A percentile compares a stretch with the other conserved stretches of the same genome.
Evolutionary conservation across 2,113 vertebrate genomes (phyloP).

Genomic region (Glaucidium brasilianum): DNA sequence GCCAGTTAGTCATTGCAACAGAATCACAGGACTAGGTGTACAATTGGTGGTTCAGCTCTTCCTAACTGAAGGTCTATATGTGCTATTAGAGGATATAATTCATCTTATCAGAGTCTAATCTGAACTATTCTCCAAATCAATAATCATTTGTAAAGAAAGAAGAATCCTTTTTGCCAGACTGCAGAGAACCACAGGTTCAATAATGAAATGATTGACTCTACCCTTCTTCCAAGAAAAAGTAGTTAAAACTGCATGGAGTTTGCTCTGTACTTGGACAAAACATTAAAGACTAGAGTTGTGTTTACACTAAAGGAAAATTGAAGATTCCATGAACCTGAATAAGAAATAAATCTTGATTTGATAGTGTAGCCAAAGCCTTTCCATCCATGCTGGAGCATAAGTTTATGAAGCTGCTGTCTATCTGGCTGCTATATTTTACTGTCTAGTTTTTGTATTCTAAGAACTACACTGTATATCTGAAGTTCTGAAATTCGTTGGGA

Average conservation of each 20-base stretch:
- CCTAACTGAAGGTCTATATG: background rate
- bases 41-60: background rate
- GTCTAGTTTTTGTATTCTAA: background rate
- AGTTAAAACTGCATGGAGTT: background rate
- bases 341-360: background rate
- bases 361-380: background rate
- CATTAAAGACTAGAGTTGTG: background rate
- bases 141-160: conserved; percentile 20
- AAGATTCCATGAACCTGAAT: background rate
- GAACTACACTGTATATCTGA: background rate
- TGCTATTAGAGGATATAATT: conserved; percentile 13
- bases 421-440: background rate
- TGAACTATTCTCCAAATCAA: conserved; percentile 8
- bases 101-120: background rate
- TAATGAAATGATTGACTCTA: background rate
- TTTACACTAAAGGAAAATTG: background rate
- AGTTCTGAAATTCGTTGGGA: background rate
- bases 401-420: background rate
- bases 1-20: conserved; percentile 2
- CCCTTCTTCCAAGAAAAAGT: background rate
- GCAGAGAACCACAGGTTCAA: background rate
- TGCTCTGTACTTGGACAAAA: background rate
- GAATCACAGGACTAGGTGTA: background rate
- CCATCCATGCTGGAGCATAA: background rate
- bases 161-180: background rate